Base-by-base conservation (phyloP, 1,140 invertebrate genomes). In the Dinoponera quadriceps region DNA sequence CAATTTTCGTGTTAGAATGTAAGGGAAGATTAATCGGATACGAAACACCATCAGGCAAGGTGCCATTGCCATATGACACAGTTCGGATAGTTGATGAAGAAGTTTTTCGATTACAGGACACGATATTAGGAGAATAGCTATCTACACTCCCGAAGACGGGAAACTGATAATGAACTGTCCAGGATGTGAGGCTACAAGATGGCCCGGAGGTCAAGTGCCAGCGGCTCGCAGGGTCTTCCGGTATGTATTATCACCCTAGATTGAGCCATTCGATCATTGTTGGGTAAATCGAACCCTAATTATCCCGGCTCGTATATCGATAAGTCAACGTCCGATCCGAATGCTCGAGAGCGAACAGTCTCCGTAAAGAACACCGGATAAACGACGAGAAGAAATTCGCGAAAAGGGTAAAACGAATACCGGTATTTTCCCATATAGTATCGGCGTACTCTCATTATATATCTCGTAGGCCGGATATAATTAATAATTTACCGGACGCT, bases 191-290 rank as follows among this genome's bases (percentile, higher is more conserved):
- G 92, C 94, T 13, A 95, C 97, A 18, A 94, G 95, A 84, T 99
- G 98, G 98, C 95, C 96, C 87, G 95, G 95, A 18, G 97, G 96
- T 11, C 95, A 96, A 90, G 95, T 97, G 16, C 98, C 98, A 9
- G 96, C 96, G 20, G 97, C 98, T 13, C 96, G 96, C 78, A 93
- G 97, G 13, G 95, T 94, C 55, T 92, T 92, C 72, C 89, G 93
- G 91, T 93, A 90, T 29, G 85, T 85, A 77, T 44, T 20, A 27
- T 62, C 48, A 14, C 7, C 13, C n/a, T 44, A 16, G 22, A 77
- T 55, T 72, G 2, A 44, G 49, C 7, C n/a, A 18, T 29, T 20
- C 16, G 9, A 38, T 55, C 16, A 0, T 54, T 55, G 48, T 25
- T 27, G 2, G 0, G 25, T 71, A 72, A 57, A 63, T n/a, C 18